Base-by-base conservation (phyloP, 2,797 vertebrate genomes). In the Manis pentadactyla region DNA sequence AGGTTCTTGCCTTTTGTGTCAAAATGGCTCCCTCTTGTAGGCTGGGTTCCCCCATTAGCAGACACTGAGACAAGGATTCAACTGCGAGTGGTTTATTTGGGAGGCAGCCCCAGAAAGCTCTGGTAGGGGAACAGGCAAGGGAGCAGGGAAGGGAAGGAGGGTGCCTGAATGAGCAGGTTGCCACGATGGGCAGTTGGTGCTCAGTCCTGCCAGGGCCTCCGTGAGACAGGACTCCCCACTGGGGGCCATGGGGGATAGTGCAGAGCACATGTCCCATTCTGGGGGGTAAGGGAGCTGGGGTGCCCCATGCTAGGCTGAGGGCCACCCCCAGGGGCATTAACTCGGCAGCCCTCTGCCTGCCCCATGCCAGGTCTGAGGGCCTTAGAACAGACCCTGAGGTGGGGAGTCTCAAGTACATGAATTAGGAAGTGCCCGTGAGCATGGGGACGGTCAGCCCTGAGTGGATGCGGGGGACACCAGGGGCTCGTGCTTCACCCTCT, bases 161-260 rank as follows among this genome's bases (percentile, higher is more conserved):
- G 49, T 8, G 0, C 2, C 2, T 18, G 6, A 8, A 15, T 1
- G 18, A 84, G 64, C 10, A 29, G 13, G 31, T 2, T n/a, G 5
- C 25, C 25, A 9, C 77, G 10, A 0, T 2, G 13, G 42, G 17
- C 19, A 21, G n/a, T 1, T 2, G 37, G 69, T 29, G 46, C 4
- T 27, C 27, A 29, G 0, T 21, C 9, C 7, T 17, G 11, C 21
- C 19, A 29, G 57, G 51, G 42, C 51, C 49, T 64, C 17, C 0
- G 1, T 27, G 71, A 82, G 39, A 25, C 29, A 31, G 3, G 6
- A 49, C 19, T 39, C 15, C 11, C 29, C 77, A 7, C 39, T 15
- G 10, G 63, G 61, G 25, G 34, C 55, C 1, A 59, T 12, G 7
- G n/a, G 12, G 23, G 59, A n/a, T 6, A 19, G 29, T 10, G 12